These are phyloP conservation scores for Tenthredo amoena DNA, from an alignment of 2,888 invertebrate genomes.

Conservation along the genomic window DNA sequence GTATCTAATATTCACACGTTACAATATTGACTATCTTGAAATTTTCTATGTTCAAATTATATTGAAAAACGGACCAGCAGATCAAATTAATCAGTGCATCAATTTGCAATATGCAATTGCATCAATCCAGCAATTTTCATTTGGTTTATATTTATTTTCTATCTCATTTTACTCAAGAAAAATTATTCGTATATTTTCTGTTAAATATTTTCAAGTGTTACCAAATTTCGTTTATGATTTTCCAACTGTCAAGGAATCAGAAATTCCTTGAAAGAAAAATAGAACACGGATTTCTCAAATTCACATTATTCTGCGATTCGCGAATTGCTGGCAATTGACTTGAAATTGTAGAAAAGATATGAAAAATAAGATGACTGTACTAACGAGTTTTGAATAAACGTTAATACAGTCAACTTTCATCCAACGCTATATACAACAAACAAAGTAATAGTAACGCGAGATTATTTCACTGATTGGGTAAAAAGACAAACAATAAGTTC, in stretches of 20 bases:
- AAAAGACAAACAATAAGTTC: slow-evolving; percentile 31
- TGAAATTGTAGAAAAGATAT: slow-evolving; percentile 19
- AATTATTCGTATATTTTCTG: neutral
- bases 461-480: slow-evolving; percentile 19
- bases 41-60: slow-evolving; percentile 35
- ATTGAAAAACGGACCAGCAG: slow-evolving; percentile 50
- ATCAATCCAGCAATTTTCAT: slow-evolving; percentile 20
- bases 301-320: neutral
- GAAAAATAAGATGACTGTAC: slow-evolving; percentile 22
- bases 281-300: neutral
- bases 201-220: neutral
- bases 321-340: slow-evolving; percentile 33
- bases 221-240: neutral
- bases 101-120: neutral
- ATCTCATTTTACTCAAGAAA: slow-evolving; percentile 33
- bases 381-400: slow-evolving; percentile 2
- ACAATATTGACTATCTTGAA: slow-evolving; percentile 11
- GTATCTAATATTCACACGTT: slow-evolving; percentile 57
- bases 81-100: slow-evolving; percentile 40
- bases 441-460: neutral
- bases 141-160: slow-evolving; percentile 32
- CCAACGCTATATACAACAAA: slow-evolving; percentile 7
- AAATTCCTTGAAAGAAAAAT: neutral
- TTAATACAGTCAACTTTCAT: slow-evolving; percentile 36
- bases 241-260: neutral